Conservation (phyloP, 2,888 invertebrate species). For the Oscheius sp. region DNA sequence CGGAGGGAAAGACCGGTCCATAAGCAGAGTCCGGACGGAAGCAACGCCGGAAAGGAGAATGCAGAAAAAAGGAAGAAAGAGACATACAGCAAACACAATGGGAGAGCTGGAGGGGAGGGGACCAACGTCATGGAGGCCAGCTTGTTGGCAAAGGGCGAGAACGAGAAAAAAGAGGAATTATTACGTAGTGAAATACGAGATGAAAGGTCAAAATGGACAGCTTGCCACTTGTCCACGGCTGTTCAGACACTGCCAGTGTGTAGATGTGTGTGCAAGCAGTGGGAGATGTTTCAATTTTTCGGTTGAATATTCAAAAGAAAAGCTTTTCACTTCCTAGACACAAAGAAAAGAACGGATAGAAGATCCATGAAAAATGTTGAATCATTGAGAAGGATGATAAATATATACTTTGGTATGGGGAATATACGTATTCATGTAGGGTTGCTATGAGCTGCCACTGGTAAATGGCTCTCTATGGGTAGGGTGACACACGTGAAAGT, state of each 20-base stretch:
- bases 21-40: constrained; percentile 32
- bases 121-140: neutral
- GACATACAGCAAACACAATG: neutral
- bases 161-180: neutral
- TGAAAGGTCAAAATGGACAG: constrained; percentile 26
- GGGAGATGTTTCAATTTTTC: neutral
- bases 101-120: neutral
- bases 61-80: constrained; percentile 1
- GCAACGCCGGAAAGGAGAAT: constrained; percentile 29
- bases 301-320: constrained; percentile 5
- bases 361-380: no score
- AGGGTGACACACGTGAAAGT: no score
- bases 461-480: no score
- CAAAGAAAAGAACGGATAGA: neutral
- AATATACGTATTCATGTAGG: no score
- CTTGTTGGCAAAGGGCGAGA: neutral
- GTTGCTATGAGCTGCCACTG: no score
- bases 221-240: constrained; percentile 14
- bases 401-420: no score
- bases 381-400: no score
- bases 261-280: no score
- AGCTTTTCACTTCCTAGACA: neutral
- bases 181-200: constrained; percentile 18
- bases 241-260: constrained; percentile 3
- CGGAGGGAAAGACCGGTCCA: constrained; percentile 15